Conservation (phyloP, 1,140 invertebrate genomes). For the Drosophila micromelanica region DNA sequence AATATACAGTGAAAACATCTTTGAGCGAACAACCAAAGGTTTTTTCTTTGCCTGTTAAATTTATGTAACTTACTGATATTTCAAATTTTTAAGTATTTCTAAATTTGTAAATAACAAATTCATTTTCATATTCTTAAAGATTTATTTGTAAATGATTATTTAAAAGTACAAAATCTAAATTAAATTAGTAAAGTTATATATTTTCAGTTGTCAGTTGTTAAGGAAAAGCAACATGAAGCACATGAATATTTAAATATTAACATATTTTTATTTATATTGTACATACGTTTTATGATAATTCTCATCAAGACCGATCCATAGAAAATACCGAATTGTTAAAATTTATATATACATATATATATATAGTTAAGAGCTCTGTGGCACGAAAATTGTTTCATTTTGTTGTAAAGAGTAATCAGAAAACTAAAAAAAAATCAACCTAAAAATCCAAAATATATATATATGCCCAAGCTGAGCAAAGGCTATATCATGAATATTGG, state of each 20-base stretch:
- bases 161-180: too few species aligned
- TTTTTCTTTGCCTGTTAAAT: too few species aligned
- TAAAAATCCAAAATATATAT: slow-evolving; percentile 38
- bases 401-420: slow-evolving; percentile 37
- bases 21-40: too few species aligned
- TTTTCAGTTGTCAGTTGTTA: slow-evolving; percentile 3
- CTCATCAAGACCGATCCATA: not conserved
- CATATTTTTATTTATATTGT: slow-evolving; percentile 8
- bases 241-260: not conserved
- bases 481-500: slow-evolving; percentile 41
- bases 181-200: too few species aligned
- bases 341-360: slow-evolving; percentile 10
- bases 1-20: too few species aligned
- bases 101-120: too few species aligned
- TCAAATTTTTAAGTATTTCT: too few species aligned
- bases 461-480: slow-evolving; percentile 61
- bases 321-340: not conserved
- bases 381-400: slow-evolving; percentile 19
- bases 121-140: too few species aligned
- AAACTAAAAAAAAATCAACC: slow-evolving; percentile 17
- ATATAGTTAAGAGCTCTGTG: slow-evolving; percentile 11
- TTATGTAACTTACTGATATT: too few species aligned
- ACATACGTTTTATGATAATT: slow-evolving; percentile 27
- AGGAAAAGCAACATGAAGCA: not conserved
- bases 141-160: too few species aligned